phyloP scores from a whole-genome alignment of 2,113 vertebrate species.

The Noctilio leporinus region DNA sequence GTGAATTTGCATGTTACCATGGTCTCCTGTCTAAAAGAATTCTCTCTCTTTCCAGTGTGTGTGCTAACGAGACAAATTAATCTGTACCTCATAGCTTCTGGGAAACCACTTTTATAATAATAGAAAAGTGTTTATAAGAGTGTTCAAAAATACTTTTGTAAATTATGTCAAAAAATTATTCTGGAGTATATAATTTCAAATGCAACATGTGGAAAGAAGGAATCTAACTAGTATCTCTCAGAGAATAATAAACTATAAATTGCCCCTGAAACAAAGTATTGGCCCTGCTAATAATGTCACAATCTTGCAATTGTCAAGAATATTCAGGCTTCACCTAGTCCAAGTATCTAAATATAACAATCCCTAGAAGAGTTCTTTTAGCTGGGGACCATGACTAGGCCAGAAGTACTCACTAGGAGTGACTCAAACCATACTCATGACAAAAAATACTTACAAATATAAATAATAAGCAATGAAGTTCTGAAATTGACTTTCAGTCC shows the following conservation, averaged over 20 bases:
- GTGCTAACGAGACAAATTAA: neutral
- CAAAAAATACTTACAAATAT: neutral
- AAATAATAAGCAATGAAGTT: conserved; percentile 30
- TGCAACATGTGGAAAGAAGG: neutral
- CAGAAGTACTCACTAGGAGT: neutral
- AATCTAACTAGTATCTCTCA: neutral
- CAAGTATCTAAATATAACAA: conserved; percentile 1
- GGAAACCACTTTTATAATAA: neutral
- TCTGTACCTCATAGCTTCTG: neutral
- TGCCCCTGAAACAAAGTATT: neutral
- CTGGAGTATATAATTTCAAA: neutral
- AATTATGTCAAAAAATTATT: neutral
- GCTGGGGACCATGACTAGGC: neutral
- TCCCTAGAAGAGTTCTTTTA: neutral
- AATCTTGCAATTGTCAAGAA: neutral
- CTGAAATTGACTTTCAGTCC: neutral
- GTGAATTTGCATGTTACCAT: neutral
- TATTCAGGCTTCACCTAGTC: neutral
- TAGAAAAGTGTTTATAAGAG: neutral
- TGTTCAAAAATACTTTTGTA: neutral
- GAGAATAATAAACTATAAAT: neutral
- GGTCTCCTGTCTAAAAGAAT: neutral
- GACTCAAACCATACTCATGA: conserved; percentile 6
- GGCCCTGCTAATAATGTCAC: neutral
- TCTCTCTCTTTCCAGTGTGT: neutral